Evolutionary conservation across 2,888 invertebrate species (phyloP), one percentile per base, ranked within the genome.

Genomic region (Synanthedon formicaeformis): DNA sequence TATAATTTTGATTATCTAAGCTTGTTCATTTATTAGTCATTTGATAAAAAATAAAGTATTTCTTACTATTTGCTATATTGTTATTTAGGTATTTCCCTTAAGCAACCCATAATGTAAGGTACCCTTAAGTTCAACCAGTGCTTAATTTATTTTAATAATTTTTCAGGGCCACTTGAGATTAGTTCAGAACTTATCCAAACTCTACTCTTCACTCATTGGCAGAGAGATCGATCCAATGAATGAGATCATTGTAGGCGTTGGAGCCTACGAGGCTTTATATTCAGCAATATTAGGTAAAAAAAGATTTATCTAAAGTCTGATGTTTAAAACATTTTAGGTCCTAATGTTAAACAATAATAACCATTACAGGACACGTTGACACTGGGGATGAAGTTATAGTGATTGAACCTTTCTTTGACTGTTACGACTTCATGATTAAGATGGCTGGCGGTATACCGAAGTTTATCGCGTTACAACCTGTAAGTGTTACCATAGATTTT

Each of bases 331-430:
- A n/a, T n/a, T n/a, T n/a, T n/a, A n/a, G n/a, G n/a, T n/a, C n/a
- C n/a, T 45, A 13, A 2, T 14, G 5, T 50, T 40, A 6, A n/a
- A n/a, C 12, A n/a, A 18, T 18, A 18, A 18, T 18, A 18, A 18
- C 18, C n/a, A n/a, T n/a, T n/a, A 53, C 79, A 81, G 95, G 97
- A 5, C 94, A 97, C 69, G 92, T 98, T 8, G 94, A 95, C 63
- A 90, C 90, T 1, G 97, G 93, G 0, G 95, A 95, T 73, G 95
- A 98, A 87, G 97, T 96, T 54, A 97, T 99, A 56, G 95, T 99
- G 23, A 97, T 99, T 59, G 99, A 99, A 75, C 99, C 99, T 0
- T 99, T 93, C 82, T 99, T 97, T 73, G 99, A 99, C 80, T 99
- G 98, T 72, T 99, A 99, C 70, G 96, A 94, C 61, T 97, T 97